phyloP scores from a whole-genome alignment of 2,888 invertebrate genomes.

The Cosmia trapezina region DNA sequence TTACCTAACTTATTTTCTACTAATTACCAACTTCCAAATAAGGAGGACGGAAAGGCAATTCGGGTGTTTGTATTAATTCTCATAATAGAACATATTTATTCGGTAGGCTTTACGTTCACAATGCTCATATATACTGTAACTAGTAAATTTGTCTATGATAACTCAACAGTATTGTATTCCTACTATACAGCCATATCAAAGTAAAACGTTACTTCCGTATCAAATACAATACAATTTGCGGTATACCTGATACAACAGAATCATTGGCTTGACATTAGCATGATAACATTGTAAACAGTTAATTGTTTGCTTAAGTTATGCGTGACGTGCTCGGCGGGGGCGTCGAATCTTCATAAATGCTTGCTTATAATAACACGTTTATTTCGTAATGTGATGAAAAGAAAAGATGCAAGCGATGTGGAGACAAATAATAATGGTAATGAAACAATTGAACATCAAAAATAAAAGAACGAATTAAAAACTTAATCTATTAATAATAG shows the following conservation, averaged over 20 bases:
- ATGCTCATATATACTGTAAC: neutral
- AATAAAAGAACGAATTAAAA: neutral
- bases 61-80: neutral
- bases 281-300: conserved; percentile 53
- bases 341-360: conserved; percentile 39
- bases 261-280: conserved; percentile 15
- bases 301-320: conserved; percentile 59
- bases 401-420: conserved; percentile 21
- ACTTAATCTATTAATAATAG: too few species aligned
- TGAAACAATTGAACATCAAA: neutral
- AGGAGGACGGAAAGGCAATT: neutral
- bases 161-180: neutral
- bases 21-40: neutral
- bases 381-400: conserved; percentile 2
- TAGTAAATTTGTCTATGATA: neutral
- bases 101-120: neutral
- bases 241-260: neutral
- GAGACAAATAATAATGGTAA: neutral
- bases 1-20: neutral
- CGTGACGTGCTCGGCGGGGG: conserved; percentile 24
- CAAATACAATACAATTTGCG: neutral
- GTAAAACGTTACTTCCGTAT: neutral
- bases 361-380: conserved; percentile 46
- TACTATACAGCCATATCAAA: neutral
- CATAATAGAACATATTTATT: neutral